Evolutionary conservation across 1,140 invertebrate species (phyloP), one percentile per base, ranked within the genome.

Genomic region (Phymastichus coffea): DNA sequence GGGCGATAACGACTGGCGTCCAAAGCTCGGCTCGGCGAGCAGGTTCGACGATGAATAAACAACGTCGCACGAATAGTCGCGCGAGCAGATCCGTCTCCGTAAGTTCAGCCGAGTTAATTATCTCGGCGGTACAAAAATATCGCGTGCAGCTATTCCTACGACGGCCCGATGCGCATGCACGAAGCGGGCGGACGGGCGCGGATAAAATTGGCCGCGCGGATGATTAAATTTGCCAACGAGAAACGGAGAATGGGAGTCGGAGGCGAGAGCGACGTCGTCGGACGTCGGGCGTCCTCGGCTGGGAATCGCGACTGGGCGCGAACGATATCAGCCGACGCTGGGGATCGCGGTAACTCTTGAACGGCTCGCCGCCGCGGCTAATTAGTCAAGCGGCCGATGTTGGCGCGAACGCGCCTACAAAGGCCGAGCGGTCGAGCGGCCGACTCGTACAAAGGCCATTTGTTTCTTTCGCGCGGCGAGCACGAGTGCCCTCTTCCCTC

Each of bases 151-250:
- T 2, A 2, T 15, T 6, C 2, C 4, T 9, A n/a, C 6, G 9
- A 0, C 14, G 12, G 23, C 22, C 2, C 23, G 51, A 8, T 28
- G 22, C 23, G 12, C 2, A 30, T 9, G 10, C 15, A n/a, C 6
- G 17, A 17, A 35, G n/a, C 30, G 17, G 6, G 28, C 28, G 28
- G 12, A 33, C 28, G 28, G 28, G 12, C 28, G 28, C 28, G 12
- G 6, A 33, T 33, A 33, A 12, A 7, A 33, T 33, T 33, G 6
- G 28, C 19, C 23, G 15, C 10, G 2, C 2, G 26, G 43, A 54
- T 35, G 48, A 52, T 52, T 46, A 51, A 59, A 51, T 51, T 44
- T 25, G 51, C 10, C 37, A 19, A 51, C 35, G 49, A 49, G 20
- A 41, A 52, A 51, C 26, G 19, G 48, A 52, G 35, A 58, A 38